Base-by-base conservation (phyloP, 2,113 vertebrate species). In the Pseudois nayaur region DNA sequence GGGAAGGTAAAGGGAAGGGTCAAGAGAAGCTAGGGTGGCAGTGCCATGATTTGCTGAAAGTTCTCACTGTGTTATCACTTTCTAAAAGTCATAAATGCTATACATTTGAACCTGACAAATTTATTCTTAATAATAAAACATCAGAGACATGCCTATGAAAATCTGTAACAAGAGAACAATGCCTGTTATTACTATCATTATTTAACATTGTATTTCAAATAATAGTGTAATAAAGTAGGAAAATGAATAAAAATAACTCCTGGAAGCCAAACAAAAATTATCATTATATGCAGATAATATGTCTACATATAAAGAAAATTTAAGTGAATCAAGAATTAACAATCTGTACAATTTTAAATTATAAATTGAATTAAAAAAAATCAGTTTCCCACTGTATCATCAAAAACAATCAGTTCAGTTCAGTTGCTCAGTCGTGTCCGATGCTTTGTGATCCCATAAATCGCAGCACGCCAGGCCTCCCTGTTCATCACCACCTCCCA, bases 91-190 rank as follows among this genome's bases (percentile, higher is more conserved):
- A 50, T 50, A 67, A 83, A 89, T 84, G 19, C 84, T 84, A 92
- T 62, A 88, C 82, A 21, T 36, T 89, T 95, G 55, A 95, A 96
- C 45, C 43, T 64, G 48, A 54, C 14, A 84, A 25, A 87, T 84
- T 95, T 94, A 50, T 67, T 92, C 33, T 95, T 83, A 96, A 90
- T 57, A 89, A 92, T 82, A 74, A 94, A 91, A 92, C 16, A 87
- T 48, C 48, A 87, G 86, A 90, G 13, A 79, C 36, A 96, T 84
- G 33, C 1, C 4, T 71, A 27, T 71, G 55, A 52, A 60, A 92
- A 71, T 95, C 33, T 48, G 17, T 59, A 86, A 88, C 13, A 92
- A 74, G 36, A 55, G 67, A 91, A 82, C 64, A 91, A 76, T 60
- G 15, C 29, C 40, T 8, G 54, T 76, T 82, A 55, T 71, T 79